Conservation (phyloP, 2,797 vertebrate species). For the Syndactyla subalaris region DNA sequence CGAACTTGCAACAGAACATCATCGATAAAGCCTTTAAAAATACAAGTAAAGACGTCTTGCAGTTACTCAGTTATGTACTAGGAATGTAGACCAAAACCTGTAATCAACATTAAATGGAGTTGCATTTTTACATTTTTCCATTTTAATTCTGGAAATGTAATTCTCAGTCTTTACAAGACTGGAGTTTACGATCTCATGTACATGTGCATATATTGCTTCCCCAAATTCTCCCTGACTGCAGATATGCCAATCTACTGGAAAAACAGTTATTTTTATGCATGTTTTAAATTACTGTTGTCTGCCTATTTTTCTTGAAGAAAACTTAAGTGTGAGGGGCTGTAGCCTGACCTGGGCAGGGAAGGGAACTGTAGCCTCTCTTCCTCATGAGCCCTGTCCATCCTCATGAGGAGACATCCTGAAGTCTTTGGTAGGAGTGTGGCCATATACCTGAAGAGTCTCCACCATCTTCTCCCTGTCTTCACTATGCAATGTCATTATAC, state of each 20-base stretch:
- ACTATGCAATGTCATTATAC: not conserved
- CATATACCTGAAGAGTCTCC: not conserved
- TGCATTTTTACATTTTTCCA: not conserved
- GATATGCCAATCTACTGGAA: not conserved
- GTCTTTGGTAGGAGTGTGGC: not conserved
- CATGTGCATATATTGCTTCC: not conserved
- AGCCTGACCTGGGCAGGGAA: not conserved
- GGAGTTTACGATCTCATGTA: not conserved
- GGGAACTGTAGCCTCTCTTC: not conserved
- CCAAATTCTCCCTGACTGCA: not conserved
- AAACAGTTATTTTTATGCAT: not conserved
- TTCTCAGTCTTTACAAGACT: not conserved
- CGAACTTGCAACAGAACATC: constrained; percentile 8
- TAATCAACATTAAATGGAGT: constrained; percentile 6
- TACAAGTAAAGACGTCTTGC: not conserved
- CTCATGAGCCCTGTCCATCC: not conserved
- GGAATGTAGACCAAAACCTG: not conserved
- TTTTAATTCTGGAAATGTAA: constrained; percentile 10
- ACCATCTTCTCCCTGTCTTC: not conserved
- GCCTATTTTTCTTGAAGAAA: not conserved
- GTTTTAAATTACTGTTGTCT: not conserved
- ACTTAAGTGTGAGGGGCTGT: not conserved
- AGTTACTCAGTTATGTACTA: not conserved
- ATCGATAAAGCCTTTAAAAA: not conserved
- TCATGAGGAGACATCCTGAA: not conserved